These are phyloP conservation scores for Escarpia spicata DNA, from an alignment of 2,888 invertebrate species.

Conservation along the genomic window DNA sequence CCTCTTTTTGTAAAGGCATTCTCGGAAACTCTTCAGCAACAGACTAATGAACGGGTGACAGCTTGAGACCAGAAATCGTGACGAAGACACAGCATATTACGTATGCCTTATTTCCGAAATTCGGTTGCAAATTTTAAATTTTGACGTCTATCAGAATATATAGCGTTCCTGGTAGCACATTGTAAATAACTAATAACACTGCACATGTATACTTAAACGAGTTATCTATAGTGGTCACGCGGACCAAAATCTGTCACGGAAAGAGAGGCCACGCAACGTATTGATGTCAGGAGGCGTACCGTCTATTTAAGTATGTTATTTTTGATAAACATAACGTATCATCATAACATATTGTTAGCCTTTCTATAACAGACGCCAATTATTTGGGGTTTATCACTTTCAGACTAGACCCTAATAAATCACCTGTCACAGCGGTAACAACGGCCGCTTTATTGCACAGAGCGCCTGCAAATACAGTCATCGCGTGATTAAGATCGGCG, in stretches of 20 bases:
- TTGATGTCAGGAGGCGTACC: not conserved
- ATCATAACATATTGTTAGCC: slow-evolving; percentile 16
- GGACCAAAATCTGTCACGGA: not conserved
- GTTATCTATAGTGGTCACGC: not conserved
- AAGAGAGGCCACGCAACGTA: not conserved
- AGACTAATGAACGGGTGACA: not conserved
- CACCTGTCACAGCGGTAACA: not conserved
- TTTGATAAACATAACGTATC: not conserved
- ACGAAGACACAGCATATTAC: not conserved
- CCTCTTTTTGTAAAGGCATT: not conserved
- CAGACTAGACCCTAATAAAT: not conserved
- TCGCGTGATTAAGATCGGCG: not conserved
- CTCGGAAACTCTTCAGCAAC: not conserved
- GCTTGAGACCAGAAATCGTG: not conserved
- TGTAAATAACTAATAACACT: too few relatives aligned
- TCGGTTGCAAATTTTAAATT: not conserved
- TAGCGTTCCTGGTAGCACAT: not conserved
- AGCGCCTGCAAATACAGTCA: not conserved
- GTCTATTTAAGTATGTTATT: not conserved
- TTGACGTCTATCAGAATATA: not conserved
- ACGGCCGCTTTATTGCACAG: not conserved
- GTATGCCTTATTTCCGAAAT: not conserved
- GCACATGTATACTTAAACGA: not conserved
- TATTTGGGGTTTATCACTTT: slow-evolving; percentile 16
- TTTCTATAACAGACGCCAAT: not conserved